A percentile compares a stretch with the other conserved stretches of the same genome.
Conservation (phyloP, 2,113 vertebrate genomes). For the Tenrec ecaudatus region DNA sequence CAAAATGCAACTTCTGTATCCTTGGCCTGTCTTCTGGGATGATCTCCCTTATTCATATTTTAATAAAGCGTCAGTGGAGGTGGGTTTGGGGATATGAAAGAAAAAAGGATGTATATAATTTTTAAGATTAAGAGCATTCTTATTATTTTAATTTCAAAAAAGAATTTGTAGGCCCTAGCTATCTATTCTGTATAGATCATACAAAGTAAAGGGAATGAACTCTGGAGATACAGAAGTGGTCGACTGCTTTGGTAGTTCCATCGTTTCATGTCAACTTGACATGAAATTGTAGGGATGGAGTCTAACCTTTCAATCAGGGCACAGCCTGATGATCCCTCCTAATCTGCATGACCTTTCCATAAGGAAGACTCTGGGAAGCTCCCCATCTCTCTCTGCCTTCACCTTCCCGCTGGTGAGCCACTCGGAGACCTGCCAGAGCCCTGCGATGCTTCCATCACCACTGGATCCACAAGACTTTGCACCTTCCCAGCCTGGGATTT, state of each 20-base stretch:
- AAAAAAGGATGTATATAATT: not conserved
- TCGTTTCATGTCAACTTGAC: too few species aligned
- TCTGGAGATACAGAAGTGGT: constrained; percentile 13
- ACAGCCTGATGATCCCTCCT: too few species aligned
- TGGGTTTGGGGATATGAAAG: not conserved
- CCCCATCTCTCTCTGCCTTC: too few species aligned
- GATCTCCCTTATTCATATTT: constrained; percentile 33
- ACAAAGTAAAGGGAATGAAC: not conserved
- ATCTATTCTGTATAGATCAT: not conserved
- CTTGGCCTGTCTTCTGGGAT: not conserved
- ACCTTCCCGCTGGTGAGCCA: too few species aligned
- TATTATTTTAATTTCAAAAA: constrained; percentile 20
- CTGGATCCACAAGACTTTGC: too few species aligned
- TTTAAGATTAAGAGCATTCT: not conserved
- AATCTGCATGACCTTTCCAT: too few species aligned
- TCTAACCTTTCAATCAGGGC: too few species aligned
- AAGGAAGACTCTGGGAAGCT: too few species aligned
- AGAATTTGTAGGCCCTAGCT: not conserved
- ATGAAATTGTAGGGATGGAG: too few species aligned
- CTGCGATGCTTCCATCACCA: too few species aligned
- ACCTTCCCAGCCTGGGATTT: too few species aligned
- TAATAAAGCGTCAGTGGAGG: constrained; percentile 5
- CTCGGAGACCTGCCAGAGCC: too few species aligned
- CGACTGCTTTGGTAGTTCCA: not conserved
- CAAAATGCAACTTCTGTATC: not conserved